These are phyloP conservation scores for Raja brachyura DNA, from an alignment of 2,113 vertebrate species.

Conservation along the genomic window DNA sequence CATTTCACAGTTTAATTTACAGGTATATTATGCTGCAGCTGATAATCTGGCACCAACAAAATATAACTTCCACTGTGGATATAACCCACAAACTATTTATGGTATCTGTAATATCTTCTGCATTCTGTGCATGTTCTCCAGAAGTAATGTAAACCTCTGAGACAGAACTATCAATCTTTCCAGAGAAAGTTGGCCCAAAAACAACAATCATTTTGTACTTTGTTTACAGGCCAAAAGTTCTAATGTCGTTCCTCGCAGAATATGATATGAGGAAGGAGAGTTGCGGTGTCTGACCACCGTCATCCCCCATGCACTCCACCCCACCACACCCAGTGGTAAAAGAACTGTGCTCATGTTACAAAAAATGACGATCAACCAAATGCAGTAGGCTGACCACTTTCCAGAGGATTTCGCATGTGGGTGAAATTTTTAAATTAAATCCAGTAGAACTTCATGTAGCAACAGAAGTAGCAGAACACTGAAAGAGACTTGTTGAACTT, in stretches of 20 bases:
- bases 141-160: not conserved
- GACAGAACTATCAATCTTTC: conserved; percentile 4
- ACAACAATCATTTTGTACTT: conserved; percentile 12
- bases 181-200: conserved; percentile 7
- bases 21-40: not conserved
- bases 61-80: not conserved
- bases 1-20: not conserved
- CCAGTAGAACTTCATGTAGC: not conserved
- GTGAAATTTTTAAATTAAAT: not conserved
- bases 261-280: not conserved
- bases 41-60: not conserved
- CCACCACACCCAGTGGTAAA: not conserved
- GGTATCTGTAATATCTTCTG: not conserved
- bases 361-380: not conserved
- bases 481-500: not conserved
- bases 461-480: not conserved
- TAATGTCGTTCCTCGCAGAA: not conserved
- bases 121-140: not conserved
- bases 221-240: not conserved
- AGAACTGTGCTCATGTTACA: not conserved
- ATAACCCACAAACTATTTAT: not conserved
- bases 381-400: not conserved
- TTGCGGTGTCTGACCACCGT: not conserved
- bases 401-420: not conserved
- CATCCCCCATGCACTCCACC: not conserved